Conservation (phyloP, 1,140 invertebrate genomes). For the Mercenaria mercenaria region DNA sequence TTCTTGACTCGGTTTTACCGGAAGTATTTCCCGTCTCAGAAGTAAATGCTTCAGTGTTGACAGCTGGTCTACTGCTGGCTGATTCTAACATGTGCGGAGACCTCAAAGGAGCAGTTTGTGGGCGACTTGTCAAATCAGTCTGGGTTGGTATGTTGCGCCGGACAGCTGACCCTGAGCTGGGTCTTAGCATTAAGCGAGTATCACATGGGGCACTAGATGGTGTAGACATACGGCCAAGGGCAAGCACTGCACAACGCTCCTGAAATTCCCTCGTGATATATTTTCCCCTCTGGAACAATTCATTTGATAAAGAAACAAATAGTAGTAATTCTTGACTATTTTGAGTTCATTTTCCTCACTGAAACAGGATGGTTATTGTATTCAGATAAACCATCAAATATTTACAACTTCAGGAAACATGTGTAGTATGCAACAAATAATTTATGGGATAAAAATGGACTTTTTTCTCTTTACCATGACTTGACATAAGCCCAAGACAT, state of each 20-base stretch:
- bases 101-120: slow-evolving; percentile 38
- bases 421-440: too few relatives aligned
- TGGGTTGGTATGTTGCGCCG: neutral
- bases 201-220: slow-evolving; percentile 59
- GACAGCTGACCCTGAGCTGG: slow-evolving; percentile 28
- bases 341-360: too few relatives aligned
- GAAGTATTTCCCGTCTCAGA: neutral
- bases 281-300: neutral
- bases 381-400: neutral
- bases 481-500: too few relatives aligned
- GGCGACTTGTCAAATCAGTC: neutral
- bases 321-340: too few relatives aligned
- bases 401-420: too few relatives aligned
- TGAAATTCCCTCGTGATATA: slow-evolving; percentile 39
- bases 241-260: slow-evolving; percentile 43
- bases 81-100: neutral
- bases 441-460: too few relatives aligned
- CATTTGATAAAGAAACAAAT: neutral
- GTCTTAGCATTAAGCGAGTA: slow-evolving; percentile 24
- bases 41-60: neutral
- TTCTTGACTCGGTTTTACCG: neutral
- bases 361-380: too few relatives aligned
- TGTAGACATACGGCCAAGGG: slow-evolving; percentile 26
- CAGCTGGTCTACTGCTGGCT: neutral
- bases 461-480: too few relatives aligned